Evolutionary conservation across 2,797 vertebrate species (phyloP).

Genomic region (Aldrovandia affinis): DNA sequence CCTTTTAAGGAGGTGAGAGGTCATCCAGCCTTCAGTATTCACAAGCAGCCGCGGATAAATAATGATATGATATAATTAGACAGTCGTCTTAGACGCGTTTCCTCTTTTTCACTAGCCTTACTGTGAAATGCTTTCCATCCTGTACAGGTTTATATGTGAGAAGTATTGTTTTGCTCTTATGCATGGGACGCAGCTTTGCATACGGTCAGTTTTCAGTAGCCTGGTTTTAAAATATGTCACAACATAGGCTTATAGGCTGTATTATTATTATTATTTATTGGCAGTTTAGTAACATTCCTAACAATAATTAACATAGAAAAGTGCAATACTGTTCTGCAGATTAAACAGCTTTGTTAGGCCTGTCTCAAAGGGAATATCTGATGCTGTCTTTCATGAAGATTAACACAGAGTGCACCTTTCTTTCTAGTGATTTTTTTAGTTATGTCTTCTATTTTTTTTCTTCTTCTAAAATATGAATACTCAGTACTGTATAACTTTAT

Average conservation of each 20-base stretch:
- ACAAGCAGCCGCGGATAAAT: background rate
- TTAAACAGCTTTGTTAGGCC: background rate
- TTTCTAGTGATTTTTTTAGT: conserved; percentile 12
- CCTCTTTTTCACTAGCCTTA: conserved; percentile 6
- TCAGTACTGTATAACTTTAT: conserved; percentile 22
- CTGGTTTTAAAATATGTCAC: background rate
- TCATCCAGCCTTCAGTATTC: background rate
- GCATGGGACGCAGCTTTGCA: background rate
- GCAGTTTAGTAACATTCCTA: background rate
- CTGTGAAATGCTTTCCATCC: background rate
- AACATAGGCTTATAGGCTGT: background rate
- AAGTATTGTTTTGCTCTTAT: background rate
- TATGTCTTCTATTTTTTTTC: conserved; percentile 10
- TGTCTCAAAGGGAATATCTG: conserved; percentile 17
- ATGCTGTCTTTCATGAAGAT: conserved; percentile 8
- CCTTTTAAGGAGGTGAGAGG: background rate
- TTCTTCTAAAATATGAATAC: conserved; percentile 8
- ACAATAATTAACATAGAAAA: background rate
- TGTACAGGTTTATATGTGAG: background rate
- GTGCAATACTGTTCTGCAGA: conserved; percentile 13
- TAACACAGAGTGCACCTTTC: background rate
- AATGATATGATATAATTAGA: background rate
- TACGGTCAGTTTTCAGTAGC: background rate
- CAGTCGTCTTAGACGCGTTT: background rate
- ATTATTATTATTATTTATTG: background rate